phyloP scores from a whole-genome alignment of 2,888 invertebrate genomes.

The Sinopyrophorus schimmeli region DNA sequence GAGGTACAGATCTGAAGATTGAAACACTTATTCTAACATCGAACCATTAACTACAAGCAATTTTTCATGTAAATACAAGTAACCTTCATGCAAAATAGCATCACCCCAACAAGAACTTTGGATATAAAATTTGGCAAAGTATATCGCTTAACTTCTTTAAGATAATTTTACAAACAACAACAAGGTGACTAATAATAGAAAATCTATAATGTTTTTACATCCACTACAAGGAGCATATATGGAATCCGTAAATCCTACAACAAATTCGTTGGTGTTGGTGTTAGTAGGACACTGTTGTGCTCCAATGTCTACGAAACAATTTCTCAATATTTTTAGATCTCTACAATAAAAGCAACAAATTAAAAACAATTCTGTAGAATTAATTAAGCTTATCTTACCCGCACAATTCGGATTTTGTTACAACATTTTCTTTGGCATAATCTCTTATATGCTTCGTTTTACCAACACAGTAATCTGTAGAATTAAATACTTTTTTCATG shows the following conservation, averaged over 20 bases:
- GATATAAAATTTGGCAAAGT: too few species aligned
- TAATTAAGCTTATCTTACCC: conserved; percentile 10
- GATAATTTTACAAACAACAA: conserved; percentile 3
- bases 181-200: conserved; percentile 4
- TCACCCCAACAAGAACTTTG: too few species aligned
- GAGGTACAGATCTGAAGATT: too few species aligned
- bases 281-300: conserved; percentile 13
- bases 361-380: too few species aligned
- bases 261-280: conserved; percentile 10
- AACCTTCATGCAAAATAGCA: too few species aligned
- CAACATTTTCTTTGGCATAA: conserved; percentile 6
- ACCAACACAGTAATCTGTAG: conserved; percentile 8
- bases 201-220: conserved; percentile 2
- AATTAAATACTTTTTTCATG: conserved; percentile 3
- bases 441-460: conserved; percentile 19
- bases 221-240: conserved; percentile 18
- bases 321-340: conserved; percentile 14
- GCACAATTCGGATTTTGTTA: conserved; percentile 23
- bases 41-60: too few species aligned
- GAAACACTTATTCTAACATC: too few species aligned
- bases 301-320: conserved; percentile 16
- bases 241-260: conserved; percentile 12
- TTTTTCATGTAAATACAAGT: too few species aligned
- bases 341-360: conserved; percentile 11
- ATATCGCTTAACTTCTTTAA: not conserved